Evolutionary conservation across 2,888 invertebrate species (phyloP).

Genomic region (Folsomia manolachei): DNA sequence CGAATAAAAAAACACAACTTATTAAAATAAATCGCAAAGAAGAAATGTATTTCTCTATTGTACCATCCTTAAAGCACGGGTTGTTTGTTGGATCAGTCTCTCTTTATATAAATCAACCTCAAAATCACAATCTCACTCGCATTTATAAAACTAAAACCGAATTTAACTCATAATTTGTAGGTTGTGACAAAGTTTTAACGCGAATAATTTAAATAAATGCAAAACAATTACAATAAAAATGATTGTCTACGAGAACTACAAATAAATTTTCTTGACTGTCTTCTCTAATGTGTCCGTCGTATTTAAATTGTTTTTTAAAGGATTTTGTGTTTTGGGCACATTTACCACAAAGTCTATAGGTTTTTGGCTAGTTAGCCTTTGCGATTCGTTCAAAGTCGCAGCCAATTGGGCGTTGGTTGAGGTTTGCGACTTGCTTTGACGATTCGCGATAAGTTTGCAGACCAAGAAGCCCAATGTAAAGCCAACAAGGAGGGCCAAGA

Average conservation of each 20-base stretch:
- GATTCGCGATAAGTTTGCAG: slow-evolving; percentile 34
- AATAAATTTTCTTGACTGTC: slow-evolving; percentile 49
- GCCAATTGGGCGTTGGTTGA: slow-evolving; percentile 46
- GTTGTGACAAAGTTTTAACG: no score
- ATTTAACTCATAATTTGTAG: no score
- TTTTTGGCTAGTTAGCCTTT: slow-evolving; percentile 46
- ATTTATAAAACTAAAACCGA: no score
- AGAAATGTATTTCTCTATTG: no score
- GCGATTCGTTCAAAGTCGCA: slow-evolving; percentile 45
- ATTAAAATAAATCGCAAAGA: no score
- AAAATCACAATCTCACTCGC: background rate
- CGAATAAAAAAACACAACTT: no score
- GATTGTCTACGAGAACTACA: slow-evolving; percentile 29
- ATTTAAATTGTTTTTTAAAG: slow-evolving; percentile 47
- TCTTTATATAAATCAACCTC: background rate
- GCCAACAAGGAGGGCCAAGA: slow-evolving; percentile 43
- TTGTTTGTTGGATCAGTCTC: background rate
- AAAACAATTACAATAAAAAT: background rate
- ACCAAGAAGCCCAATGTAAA: slow-evolving; percentile 46
- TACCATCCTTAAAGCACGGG: background rate
- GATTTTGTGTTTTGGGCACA: slow-evolving; percentile 37
- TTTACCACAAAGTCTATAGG: slow-evolving; percentile 49
- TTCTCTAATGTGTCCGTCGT: slow-evolving; percentile 47
- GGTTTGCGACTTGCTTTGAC: slow-evolving; percentile 41
- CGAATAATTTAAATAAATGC: background rate